Evolutionary conservation across 2,113 vertebrate genomes (phyloP).

Genomic region (Micronycteris hirsuta): DNA sequence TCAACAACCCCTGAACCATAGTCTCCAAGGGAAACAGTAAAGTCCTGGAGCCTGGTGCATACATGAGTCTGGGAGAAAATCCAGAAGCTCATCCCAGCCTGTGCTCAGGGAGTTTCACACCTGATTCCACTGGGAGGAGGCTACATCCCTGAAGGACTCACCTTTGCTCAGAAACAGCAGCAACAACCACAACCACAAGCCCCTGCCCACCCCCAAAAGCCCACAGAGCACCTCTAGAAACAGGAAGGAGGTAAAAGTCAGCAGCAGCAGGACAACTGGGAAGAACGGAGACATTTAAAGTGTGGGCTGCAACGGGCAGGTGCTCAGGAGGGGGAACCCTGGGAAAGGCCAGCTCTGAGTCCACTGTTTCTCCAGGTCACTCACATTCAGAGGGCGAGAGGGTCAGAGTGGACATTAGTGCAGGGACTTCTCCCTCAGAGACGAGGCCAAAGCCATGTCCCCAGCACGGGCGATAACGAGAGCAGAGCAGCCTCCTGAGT

Average conservation of each 20-base stretch:
- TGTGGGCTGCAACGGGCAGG: constrained; percentile 89
- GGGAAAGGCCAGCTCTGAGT: constrained; percentile 88
- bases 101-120: neutral
- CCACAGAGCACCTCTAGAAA: constrained; percentile 77
- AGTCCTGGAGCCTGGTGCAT: too few species aligned
- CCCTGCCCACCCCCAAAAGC: too few species aligned
- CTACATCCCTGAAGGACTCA: neutral
- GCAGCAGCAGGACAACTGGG: neutral
- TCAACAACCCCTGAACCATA: neutral
- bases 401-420: constrained; percentile 92
- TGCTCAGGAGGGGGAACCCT: constrained; percentile 85
- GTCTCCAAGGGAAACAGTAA: neutral
- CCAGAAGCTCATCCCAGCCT: neutral
- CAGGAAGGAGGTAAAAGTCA: constrained; percentile 82
- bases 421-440: constrained; percentile 92
- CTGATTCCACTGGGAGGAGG: neutral
- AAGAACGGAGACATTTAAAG: neutral
- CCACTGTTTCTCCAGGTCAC: constrained; percentile 84
- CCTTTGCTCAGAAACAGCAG: neutral
- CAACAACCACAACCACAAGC: too few species aligned
- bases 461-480: constrained; percentile 92
- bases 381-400: constrained; percentile 88
- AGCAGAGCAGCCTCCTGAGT: constrained; percentile 94
- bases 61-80: neutral
- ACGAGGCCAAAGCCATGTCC: constrained; percentile 86